Evolutionary conservation across 2,113 vertebrate species (phyloP).

Genomic region (Orthonyx spaldingii): DNA sequence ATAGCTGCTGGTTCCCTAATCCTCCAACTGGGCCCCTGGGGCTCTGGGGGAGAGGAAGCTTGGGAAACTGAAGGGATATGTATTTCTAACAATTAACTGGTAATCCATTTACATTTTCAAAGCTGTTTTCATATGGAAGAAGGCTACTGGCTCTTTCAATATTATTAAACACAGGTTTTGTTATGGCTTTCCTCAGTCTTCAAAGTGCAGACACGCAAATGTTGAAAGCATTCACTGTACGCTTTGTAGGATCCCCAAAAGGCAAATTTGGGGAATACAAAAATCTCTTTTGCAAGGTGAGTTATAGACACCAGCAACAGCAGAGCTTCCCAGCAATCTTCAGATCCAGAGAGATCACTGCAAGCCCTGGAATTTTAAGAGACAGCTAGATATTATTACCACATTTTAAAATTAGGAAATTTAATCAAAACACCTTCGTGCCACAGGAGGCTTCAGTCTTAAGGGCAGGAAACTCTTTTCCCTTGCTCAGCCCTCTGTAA

Average conservation of each 20-base stretch:
- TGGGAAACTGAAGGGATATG: neutral
- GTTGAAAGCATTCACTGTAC: neutral
- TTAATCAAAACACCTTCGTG: neutral
- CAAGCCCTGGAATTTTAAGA: neutral
- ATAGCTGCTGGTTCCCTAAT: neutral
- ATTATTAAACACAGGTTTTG: neutral
- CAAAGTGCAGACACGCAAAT: neutral
- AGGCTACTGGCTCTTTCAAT: neutral
- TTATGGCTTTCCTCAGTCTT: neutral
- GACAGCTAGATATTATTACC: neutral
- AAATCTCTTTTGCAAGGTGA: neutral
- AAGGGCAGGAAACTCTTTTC: neutral
- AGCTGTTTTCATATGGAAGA: neutral
- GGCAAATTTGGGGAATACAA: neutral
- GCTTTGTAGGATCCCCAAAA: neutral
- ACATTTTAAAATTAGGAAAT: neutral
- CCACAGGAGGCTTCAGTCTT: accelerated
- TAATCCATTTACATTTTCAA: neutral
- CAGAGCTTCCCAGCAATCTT: neutral
- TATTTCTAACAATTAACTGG: neutral
- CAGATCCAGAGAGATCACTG: neutral
- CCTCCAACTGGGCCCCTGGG: accelerated
- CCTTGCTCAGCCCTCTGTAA: neutral
- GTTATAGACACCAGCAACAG: neutral
- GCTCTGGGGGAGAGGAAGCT: neutral